These are phyloP conservation scores for Sebastes itinus DNA, from an alignment of 2,797 vertebrate genomes.

Conservation along the genomic window DNA sequence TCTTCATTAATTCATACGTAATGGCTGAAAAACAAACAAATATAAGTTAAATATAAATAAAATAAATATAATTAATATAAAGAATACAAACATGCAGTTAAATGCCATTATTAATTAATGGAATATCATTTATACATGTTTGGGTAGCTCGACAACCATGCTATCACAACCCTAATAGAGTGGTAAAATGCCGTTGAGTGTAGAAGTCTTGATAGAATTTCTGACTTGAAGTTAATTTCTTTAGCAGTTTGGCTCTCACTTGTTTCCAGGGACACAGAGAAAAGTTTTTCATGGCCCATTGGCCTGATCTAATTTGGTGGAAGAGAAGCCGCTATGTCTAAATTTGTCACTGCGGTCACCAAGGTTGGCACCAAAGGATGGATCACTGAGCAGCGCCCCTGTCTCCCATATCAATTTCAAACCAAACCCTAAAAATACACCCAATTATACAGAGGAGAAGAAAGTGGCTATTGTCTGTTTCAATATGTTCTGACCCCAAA, in stretches of 20 bases:
- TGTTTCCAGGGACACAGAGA: slow-evolving; percentile 70
- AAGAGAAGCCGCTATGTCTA: slow-evolving; percentile 73
- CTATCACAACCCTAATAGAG: background rate
- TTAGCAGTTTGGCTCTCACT: slow-evolving; percentile 39
- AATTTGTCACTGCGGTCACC: slow-evolving; percentile 76
- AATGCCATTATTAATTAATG: background rate
- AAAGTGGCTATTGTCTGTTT: slow-evolving; percentile 37
- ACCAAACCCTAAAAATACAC: slow-evolving; percentile 74
- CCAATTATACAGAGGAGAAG: slow-evolving; percentile 61
- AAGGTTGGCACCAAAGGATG: slow-evolving; percentile 72
- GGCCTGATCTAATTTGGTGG: slow-evolving; percentile 76
- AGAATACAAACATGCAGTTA: background rate
- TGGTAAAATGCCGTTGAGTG: background rate
- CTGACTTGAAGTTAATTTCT: slow-evolving; percentile 58
- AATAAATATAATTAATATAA: background rate
- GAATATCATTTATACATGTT: background rate
- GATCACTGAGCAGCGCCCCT: slow-evolving; percentile 74
- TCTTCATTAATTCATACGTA: background rate
- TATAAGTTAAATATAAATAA: background rate
- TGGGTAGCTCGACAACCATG: background rate
- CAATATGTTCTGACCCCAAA: slow-evolving; percentile 38
- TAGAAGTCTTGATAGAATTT: slow-evolving; percentile 27
- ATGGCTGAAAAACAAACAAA: background rate
- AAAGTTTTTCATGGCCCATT: slow-evolving; percentile 74
- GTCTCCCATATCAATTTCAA: slow-evolving; percentile 74